Evolutionary conservation across 2,113 vertebrate species (phyloP).

Genomic region (Lepus timidus): DNA sequence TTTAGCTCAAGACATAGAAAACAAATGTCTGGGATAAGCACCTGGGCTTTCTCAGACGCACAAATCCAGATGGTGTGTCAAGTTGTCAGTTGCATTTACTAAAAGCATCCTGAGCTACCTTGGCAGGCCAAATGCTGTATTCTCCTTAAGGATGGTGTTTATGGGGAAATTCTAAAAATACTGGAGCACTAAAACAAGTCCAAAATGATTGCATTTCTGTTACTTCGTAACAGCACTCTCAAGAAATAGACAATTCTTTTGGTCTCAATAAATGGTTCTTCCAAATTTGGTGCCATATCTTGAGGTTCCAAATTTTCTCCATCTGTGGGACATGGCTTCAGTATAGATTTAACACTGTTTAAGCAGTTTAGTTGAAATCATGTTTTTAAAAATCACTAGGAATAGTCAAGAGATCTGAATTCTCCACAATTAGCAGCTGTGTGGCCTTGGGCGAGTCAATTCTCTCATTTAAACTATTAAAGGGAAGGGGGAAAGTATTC

Average conservation of each 20-base stretch:
- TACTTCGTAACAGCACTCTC: constrained; percentile 55
- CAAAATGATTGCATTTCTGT: constrained; percentile 66
- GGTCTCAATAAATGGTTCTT: constrained; percentile 54
- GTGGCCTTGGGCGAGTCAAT: background rate
- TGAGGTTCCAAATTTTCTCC: constrained; percentile 14
- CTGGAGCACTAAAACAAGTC: constrained; percentile 45
- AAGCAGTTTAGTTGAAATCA: background rate
- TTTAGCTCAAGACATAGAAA: background rate
- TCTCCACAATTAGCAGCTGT: background rate
- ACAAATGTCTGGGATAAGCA: constrained; percentile 48
- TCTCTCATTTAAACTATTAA: background rate
- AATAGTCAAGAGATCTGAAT: background rate
- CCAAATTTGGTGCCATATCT: constrained; percentile 42
- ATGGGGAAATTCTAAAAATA: constrained; percentile 75
- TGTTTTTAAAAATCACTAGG: background rate
- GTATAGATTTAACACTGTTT: constrained; percentile 26
- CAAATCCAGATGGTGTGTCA: constrained; percentile 64
- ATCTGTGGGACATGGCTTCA: background rate
- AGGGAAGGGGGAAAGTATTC: background rate
- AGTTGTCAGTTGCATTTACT: constrained; percentile 63
- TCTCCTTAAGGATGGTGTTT: constrained; percentile 63
- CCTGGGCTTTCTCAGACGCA: constrained; percentile 50
- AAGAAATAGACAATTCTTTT: constrained; percentile 61
- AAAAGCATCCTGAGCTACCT: constrained; percentile 51
- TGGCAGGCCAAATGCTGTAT: background rate